Conservation (phyloP, 2,888 invertebrate species). For the Congeria kusceri region DNA sequence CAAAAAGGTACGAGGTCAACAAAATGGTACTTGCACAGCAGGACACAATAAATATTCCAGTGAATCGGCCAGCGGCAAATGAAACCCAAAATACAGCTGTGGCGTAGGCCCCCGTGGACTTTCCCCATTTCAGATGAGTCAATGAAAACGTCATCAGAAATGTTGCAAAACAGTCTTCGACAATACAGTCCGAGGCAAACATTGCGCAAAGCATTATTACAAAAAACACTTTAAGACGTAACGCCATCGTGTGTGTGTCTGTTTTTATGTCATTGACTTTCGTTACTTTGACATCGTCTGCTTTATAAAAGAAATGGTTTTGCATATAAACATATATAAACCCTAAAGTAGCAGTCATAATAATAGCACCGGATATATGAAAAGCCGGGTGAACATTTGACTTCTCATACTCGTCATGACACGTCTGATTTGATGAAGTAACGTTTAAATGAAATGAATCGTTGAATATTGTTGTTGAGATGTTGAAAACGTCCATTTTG, state of each 20-base stretch:
- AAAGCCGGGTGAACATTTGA: slow-evolving; percentile 42
- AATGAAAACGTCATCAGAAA: slow-evolving; percentile 59
- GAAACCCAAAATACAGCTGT: slow-evolving; percentile 47
- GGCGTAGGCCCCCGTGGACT: slow-evolving; percentile 43
- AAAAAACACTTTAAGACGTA: slow-evolving; percentile 18
- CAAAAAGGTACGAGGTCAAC: slow-evolving; percentile 76
- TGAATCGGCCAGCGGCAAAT: slow-evolving; percentile 53
- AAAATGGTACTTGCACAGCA: slow-evolving; percentile 81
- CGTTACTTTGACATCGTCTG: too few relatives aligned
- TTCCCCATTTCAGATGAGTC: slow-evolving; percentile 42
- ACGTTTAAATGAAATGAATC: background rate
- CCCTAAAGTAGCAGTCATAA: slow-evolving; percentile 25
- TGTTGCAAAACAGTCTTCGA: slow-evolving; percentile 50
- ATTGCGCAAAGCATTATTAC: slow-evolving; percentile 25
- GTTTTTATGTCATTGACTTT: too few relatives aligned
- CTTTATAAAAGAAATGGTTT: background rate
- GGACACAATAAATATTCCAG: slow-evolving; percentile 69
- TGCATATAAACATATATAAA: slow-evolving; percentile 28
- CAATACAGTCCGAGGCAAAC: slow-evolving; percentile 72
- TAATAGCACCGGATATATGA: slow-evolving; percentile 25
- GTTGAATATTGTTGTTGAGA: too few relatives aligned
- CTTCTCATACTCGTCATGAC: slow-evolving; percentile 31
- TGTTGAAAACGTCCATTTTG: too few relatives aligned
- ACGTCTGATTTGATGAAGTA: background rate
- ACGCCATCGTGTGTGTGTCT: slow-evolving; percentile 5